A percentile compares a stretch with the other conserved stretches of the same genome.
Evolutionary conservation across 37 sponge, comb jelly and placozoan species (phyloP).

Genomic region (Oopsacas minuta): DNA sequence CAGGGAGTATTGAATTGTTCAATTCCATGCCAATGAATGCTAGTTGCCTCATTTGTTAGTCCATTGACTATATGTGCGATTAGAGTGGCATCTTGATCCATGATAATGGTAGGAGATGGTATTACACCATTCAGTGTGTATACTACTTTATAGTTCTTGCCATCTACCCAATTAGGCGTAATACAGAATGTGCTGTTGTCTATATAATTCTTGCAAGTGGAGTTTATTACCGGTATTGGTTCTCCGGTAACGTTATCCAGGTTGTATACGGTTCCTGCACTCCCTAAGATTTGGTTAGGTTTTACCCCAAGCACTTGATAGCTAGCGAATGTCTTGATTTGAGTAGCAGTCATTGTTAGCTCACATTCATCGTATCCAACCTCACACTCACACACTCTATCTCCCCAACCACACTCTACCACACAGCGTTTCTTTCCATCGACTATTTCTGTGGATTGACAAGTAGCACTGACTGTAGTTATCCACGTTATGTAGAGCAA

Average conservation of each 20-base stretch:
- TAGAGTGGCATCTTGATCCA: conserved; percentile 26
- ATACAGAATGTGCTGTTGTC: conserved; percentile 21
- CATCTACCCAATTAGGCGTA: conserved; percentile 39
- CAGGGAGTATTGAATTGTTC: conserved; percentile 46
- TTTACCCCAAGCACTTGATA: conserved; percentile 19
- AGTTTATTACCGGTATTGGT: not conserved
- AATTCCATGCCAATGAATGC: conserved; percentile 79
- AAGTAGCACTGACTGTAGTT: no score
- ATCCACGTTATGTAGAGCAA: no score
- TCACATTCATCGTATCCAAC: conserved; percentile 13
- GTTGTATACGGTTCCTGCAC: not conserved
- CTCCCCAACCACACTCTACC: not conserved
- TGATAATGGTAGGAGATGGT: conserved; percentile 58
- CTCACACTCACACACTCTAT: conserved; percentile 22
- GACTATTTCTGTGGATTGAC: no score
- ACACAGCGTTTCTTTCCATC: not conserved
- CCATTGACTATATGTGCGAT: conserved; percentile 39
- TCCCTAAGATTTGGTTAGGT: not conserved
- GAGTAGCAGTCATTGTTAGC: conserved; percentile 24
- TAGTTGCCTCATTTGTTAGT: conserved; percentile 23
- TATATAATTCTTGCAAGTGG: not conserved
- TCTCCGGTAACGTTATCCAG: not conserved
- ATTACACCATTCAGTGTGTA: conserved; percentile 45
- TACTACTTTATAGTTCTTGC: conserved; percentile 31
- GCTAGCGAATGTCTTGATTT: conserved; percentile 34